Base-by-base conservation (phyloP, 1,140 invertebrate species). In the Drosophila equinoxialis region DNA sequence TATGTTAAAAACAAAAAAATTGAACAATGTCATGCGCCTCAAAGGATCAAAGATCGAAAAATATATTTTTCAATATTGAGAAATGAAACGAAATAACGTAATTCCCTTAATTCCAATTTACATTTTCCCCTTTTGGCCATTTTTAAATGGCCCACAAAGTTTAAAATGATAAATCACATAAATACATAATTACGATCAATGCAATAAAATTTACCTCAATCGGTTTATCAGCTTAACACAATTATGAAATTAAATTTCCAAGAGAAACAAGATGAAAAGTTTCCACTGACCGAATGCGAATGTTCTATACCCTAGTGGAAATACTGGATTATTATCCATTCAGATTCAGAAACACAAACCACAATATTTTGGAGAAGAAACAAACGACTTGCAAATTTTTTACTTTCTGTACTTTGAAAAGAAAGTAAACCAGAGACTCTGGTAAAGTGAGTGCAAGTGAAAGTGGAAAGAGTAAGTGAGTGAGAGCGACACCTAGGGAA, bases 161-260 rank as follows among this genome's bases (percentile, higher is more conserved):
- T 51, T 3, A 20, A 51, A 51, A 20, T 20, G 17, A 48, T 48
- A 58, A 58, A 37, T 59, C 57, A 37, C 57, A 59, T 59, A 17
- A 37, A 59, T 37, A 59, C 30, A 8, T 37, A 59, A 59, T 33
- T 59, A 64, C 68, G 63, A 68, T 59, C 58, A 63, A 58, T 60
- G 59, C 41, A 64, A 42, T 66, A 39, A 35, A 35, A 61, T 68
- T 66, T 54, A 23, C 11, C 35, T 17, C 54, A 68, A 75, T 69
- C 54, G 45, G 73, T 55, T 76, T 76, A 76, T 76, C 66, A 37
- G 74, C 54, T 66, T 42, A 42, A 55, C 23, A 65, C 71, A 75
- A 75, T 75, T 76, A 75, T 74, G 74, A 74, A 75, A 75, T 75
- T 68, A 51, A 51, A 51, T 51, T 51, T 51, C 20, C 23, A 51